Evolutionary conservation across 2,797 vertebrate genomes (phyloP).

Genomic region (Poecilia picta): DNA sequence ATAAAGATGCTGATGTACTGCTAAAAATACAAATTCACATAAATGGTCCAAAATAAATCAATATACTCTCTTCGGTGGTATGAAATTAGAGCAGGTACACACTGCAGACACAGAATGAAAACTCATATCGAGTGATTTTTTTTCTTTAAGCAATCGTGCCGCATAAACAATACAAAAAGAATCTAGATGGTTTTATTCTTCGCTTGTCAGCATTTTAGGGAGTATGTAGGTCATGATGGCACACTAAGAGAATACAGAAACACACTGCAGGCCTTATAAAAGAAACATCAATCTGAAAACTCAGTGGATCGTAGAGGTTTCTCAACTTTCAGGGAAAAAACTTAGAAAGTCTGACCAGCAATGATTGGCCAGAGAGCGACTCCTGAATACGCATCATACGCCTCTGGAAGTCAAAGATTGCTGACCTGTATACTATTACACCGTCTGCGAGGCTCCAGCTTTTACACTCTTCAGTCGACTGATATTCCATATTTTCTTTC

Average conservation of each 20-base stretch:
- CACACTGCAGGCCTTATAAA: constrained; percentile 76
- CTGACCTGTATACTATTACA: constrained; percentile 66
- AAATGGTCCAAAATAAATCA: constrained; percentile 10
- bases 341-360: constrained; percentile 44
- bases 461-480: constrained; percentile 59
- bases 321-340: constrained; percentile 43
- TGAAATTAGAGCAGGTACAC: constrained; percentile 26
- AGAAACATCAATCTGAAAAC: constrained; percentile 79
- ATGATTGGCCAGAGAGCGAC: constrained; percentile 37
- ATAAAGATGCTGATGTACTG: constrained; percentile 25
- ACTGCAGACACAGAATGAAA: constrained; percentile 8
- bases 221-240: constrained; percentile 81
- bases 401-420: constrained; percentile 65
- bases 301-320: constrained; percentile 49
- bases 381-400: constrained; percentile 43
- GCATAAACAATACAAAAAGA: constrained; percentile 56
- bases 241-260: constrained; percentile 78
- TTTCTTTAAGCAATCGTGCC: constrained; percentile 45
- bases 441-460: constrained; percentile 37
- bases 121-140: constrained; percentile 33
- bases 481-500: constrained; percentile 53
- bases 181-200: constrained; percentile 63
- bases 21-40: background rate
- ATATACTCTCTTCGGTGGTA: constrained; percentile 15
- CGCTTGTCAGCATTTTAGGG: constrained; percentile 76